These are phyloP conservation scores for Megalops atlanticus DNA, from an alignment of 2,113 vertebrate genomes.

Conservation along the genomic window DNA sequence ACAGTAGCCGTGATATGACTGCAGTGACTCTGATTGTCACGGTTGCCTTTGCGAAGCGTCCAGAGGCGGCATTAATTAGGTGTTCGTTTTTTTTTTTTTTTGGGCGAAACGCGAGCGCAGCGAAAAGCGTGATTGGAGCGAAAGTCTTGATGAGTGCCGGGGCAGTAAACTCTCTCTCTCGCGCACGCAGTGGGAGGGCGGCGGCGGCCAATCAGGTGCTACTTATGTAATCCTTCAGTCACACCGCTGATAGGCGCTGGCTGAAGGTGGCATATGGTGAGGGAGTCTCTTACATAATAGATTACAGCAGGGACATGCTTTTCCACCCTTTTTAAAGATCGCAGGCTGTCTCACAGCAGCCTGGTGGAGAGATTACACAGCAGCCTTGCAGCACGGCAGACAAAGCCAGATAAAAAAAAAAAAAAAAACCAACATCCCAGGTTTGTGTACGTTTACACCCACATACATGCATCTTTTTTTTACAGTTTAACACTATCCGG, in stretches of 20 bases:
- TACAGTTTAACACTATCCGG: neutral
- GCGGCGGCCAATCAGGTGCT: constrained; percentile 52
- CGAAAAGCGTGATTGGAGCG: neutral
- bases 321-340: neutral
- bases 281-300: constrained; percentile 59
- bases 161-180: neutral
- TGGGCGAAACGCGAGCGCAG: too few relatives aligned
- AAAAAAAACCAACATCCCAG: too few relatives aligned
- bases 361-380: neutral
- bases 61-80: too few relatives aligned
- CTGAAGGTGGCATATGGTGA: constrained; percentile 53
- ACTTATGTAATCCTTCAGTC: constrained; percentile 63
- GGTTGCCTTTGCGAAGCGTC: neutral
- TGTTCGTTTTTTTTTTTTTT: too few relatives aligned
- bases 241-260: constrained; percentile 46
- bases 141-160: neutral
- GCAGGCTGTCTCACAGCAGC: neutral
- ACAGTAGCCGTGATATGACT: too few relatives aligned
- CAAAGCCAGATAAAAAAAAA: too few relatives aligned
- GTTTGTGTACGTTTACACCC: too few relatives aligned
- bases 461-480: too few relatives aligned
- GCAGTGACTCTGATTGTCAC: too few relatives aligned
- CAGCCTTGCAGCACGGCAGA: neutral
- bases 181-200: constrained; percentile 18
- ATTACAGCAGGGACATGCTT: constrained; percentile 37